Evolutionary conservation across 1,140 invertebrate species (phyloP).

Genomic region (Pseudomyrmex pallidus): DNA sequence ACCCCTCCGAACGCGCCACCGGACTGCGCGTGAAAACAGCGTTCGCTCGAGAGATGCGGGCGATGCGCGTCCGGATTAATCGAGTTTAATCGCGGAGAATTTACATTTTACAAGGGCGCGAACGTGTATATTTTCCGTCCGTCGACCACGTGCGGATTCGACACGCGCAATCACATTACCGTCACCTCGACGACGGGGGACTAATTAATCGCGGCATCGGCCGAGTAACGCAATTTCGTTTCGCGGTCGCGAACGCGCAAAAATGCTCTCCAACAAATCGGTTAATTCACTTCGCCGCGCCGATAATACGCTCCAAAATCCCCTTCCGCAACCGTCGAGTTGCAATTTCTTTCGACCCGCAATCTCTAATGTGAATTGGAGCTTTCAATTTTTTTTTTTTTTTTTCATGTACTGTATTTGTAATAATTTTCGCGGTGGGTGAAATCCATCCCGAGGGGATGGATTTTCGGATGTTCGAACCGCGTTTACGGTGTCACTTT

Average conservation of each 20-base stretch:
- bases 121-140: conserved; percentile 24
- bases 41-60: conserved; percentile 10
- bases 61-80: conserved; percentile 38
- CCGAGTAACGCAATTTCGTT: conserved; percentile 35
- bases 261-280: conserved; percentile 5
- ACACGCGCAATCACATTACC: conserved; percentile 44
- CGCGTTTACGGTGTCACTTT: no score
- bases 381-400: no score
- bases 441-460: no score
- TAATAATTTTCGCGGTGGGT: no score
- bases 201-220: conserved; percentile 54
- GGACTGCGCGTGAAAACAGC: conserved; percentile 32
- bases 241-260: background rate
- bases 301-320: conserved; percentile 1
- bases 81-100: conserved; percentile 64
- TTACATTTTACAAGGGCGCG: conserved; percentile 65
- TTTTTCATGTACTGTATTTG: no score
- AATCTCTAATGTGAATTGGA: background rate
- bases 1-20: background rate
- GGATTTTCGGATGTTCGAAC: no score
- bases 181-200: background rate
- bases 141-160: conserved; percentile 20
- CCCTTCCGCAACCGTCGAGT: conserved; percentile 21
- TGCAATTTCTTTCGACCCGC: conserved; percentile 1
- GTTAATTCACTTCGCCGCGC: conserved; percentile 35